Evolutionary conservation across 1,140 invertebrate genomes (phyloP).

Genomic region (Condylostylus longicornis): DNA sequence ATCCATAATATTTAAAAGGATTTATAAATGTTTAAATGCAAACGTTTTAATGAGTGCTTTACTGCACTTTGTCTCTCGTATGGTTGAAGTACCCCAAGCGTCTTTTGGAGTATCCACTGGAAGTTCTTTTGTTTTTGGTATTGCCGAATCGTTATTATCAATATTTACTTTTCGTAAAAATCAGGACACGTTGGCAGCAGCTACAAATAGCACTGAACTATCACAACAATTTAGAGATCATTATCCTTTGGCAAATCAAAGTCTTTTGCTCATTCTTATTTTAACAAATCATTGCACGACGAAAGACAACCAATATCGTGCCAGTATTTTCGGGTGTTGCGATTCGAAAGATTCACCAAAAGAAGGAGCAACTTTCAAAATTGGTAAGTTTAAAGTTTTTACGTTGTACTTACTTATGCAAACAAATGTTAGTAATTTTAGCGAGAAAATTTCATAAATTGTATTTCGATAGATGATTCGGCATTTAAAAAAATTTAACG

Average conservation of each 20-base stretch:
- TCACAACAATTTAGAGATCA: slow-evolving; percentile 35
- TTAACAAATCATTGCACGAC: slow-evolving; percentile 80
- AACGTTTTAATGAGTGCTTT: slow-evolving; percentile 56
- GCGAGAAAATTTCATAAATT: too few species aligned
- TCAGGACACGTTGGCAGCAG: slow-evolving; percentile 24
- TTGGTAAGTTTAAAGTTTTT: too few species aligned
- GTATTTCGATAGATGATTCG: too few species aligned
- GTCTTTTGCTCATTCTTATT: slow-evolving; percentile 70
- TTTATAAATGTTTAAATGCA: slow-evolving; percentile 55
- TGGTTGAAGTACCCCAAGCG: slow-evolving; percentile 54
- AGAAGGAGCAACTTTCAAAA: slow-evolving; percentile 48
- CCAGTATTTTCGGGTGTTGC: slow-evolving; percentile 67
- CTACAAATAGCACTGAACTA: slow-evolving; percentile 18
- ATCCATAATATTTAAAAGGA: slow-evolving; percentile 36
- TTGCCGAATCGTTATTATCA: slow-evolving; percentile 59
- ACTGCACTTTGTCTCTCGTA: slow-evolving; percentile 60
- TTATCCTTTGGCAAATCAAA: slow-evolving; percentile 70
- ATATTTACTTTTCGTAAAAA: slow-evolving; percentile 40
- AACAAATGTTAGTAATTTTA: too few species aligned
- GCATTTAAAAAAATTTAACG: too few species aligned
- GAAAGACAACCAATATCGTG: slow-evolving; percentile 65
- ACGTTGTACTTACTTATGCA: too few species aligned
- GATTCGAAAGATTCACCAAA: slow-evolving; percentile 37
- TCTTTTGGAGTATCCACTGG: slow-evolving; percentile 46
- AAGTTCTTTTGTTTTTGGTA: slow-evolving; percentile 68